Conservation (phyloP, 2,113 vertebrate genomes). For the Platichthys stellatus region DNA sequence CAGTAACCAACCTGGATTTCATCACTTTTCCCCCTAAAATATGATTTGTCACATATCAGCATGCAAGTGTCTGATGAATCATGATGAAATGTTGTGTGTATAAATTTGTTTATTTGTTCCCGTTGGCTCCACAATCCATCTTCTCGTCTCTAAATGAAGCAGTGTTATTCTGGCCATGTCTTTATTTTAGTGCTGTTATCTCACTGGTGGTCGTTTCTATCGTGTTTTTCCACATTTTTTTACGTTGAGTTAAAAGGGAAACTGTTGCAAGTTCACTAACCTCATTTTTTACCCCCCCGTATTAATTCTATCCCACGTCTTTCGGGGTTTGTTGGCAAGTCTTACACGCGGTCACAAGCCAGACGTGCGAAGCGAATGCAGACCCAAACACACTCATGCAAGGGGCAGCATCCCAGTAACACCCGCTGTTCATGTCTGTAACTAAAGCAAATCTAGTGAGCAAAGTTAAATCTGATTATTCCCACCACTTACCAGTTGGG, state of each 20-base stretch:
- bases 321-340: slow-evolving; percentile 1
- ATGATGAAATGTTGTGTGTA: background rate
- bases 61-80: background rate
- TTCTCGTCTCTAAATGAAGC: slow-evolving; percentile 28
- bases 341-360: background rate
- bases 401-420: slow-evolving; percentile 70
- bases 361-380: slow-evolving; percentile 8
- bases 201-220: slow-evolving; percentile 32
- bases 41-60: background rate
- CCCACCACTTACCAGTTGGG: background rate
- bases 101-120: slow-evolving; percentile 56
- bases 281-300: slow-evolving; percentile 22
- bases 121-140: slow-evolving; percentile 46
- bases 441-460: slow-evolving; percentile 21
- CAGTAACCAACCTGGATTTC: background rate
- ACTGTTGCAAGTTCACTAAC: slow-evolving; percentile 77
- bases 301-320: background rate
- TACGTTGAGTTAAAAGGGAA: slow-evolving; percentile 81
- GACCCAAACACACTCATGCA: slow-evolving; percentile 62
- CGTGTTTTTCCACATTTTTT: slow-evolving; percentile 55
- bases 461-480: no score
- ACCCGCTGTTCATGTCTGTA: slow-evolving; percentile 18
- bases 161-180: slow-evolving; percentile 31
- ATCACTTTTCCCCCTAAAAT: background rate
- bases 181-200: slow-evolving; percentile 34